Base-by-base conservation (phyloP, 2,797 vertebrate species). In the Megalops cyprinoides region DNA sequence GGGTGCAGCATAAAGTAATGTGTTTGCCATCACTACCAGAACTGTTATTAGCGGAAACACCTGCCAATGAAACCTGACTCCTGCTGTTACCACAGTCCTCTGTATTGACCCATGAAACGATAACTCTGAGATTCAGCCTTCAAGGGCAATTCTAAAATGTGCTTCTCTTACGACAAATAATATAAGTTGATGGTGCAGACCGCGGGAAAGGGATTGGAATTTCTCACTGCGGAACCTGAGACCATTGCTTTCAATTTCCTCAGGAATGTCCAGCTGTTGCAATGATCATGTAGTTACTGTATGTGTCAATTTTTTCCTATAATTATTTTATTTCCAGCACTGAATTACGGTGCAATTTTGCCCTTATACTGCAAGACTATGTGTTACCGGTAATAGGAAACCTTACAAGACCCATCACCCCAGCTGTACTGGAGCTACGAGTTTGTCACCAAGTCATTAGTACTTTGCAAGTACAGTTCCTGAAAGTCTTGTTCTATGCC, bases 361-460 rank as follows among this genome's bases (percentile, higher is more conserved):
- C n/a, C n/a, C n/a, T n/a, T n/a, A n/a, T n/a, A n/a, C n/a, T n/a
- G n/a, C n/a, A n/a, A n/a, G n/a, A n/a, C n/a, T n/a, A n/a, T n/a
- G n/a, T n/a, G n/a, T n/a, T n/a, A n/a, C n/a, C n/a, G n/a, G n/a
- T 60, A 28, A 28, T 60, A 28, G 9, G 8, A 56, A 23, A 23
- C 18, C 53, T 56, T 69, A 48, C 81, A 81, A 31, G 67, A 5
- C 46, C 65, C 77, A 83, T 76, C 58, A 73, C 81, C 81, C 65
- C n/a, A 12, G 88, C 85, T 81, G 51, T 31, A 77, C 73, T 65
- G 48, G 28, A 78, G 78, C 75, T 84, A 84, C 81, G 82, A 80
- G 65, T 83, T 85, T 77, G 85, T 86, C 89, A 84, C 83, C n/a
- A 85, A 87, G 85, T 85, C 87, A 89, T 90, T 91, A 88, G 82